These are phyloP conservation scores for Gymnorhina tibicen DNA, from an alignment of 2,113 vertebrate species.

Conservation along the genomic window DNA sequence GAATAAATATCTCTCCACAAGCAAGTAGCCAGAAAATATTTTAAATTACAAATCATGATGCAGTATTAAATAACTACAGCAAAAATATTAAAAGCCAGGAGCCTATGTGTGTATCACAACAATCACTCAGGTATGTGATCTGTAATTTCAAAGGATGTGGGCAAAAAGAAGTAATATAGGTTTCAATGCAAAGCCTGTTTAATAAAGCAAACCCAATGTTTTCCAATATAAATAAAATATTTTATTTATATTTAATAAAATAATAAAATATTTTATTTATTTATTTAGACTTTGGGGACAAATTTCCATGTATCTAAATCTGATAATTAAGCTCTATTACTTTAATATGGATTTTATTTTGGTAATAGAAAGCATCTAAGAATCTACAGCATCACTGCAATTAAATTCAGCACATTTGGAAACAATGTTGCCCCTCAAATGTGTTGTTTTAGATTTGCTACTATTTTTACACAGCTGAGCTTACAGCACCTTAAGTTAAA, in stretches of 20 bases:
- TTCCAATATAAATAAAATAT: background rate
- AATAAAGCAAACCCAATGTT: background rate
- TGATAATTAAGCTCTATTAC: background rate
- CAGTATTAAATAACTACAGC: background rate
- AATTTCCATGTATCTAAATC: background rate
- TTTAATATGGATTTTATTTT: background rate
- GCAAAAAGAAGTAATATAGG: background rate
- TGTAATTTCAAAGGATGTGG: background rate
- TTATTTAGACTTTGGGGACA: background rate
- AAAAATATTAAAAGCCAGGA: background rate
- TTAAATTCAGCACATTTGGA: background rate
- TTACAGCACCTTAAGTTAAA: background rate
- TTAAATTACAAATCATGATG: background rate
- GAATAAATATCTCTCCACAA: background rate
- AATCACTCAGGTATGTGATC: background rate
- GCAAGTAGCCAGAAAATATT: background rate
- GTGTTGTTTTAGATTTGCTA: background rate
- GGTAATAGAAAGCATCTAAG: background rate
- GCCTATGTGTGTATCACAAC: background rate
- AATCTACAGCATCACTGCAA: background rate
- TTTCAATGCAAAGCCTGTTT: background rate
- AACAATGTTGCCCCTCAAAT: background rate
- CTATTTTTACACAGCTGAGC: conserved; percentile 1
- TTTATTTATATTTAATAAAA: too few relatives aligned
- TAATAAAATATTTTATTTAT: too few relatives aligned